phyloP scores from a whole-genome alignment of 2,888 invertebrate genomes.

The Nephrotoma flavescens region DNA sequence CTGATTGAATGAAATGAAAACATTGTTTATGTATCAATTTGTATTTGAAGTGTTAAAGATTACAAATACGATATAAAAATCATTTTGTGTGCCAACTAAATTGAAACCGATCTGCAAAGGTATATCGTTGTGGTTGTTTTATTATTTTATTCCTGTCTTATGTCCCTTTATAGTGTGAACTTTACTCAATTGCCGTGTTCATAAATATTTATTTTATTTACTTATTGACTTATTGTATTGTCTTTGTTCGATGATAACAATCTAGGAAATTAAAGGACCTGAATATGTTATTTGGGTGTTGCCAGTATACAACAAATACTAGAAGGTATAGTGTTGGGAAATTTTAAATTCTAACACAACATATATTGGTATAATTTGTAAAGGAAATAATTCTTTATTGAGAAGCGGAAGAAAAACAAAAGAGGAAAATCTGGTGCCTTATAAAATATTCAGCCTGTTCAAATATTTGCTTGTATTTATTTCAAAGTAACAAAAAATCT shows the following conservation, averaged over 20 bases:
- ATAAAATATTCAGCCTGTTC: neutral
- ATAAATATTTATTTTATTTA: neutral
- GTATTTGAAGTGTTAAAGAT: neutral
- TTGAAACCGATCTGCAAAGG: neutral
- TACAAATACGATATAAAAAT: neutral
- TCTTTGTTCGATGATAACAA: neutral
- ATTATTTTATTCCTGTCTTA: neutral
- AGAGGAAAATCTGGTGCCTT: neutral
- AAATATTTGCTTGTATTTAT: neutral
- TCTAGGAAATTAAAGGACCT: neutral
- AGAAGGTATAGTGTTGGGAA: neutral
- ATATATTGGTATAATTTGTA: neutral
- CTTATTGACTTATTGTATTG: neutral
- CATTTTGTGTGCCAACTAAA: neutral
- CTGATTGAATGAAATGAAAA: neutral
- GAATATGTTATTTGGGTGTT: neutral
- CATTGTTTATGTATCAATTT: neutral
- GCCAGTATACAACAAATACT: neutral
- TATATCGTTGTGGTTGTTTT: neutral
- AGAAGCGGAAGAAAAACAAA: neutral
- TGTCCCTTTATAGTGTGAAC: neutral
- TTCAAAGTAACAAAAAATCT: neutral
- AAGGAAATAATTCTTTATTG: neutral
- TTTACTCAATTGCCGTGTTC: neutral
- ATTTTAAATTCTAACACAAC: neutral